Evolutionary conservation across 2,797 vertebrate genomes (phyloP).

Genomic region (Mus caroli): DNA sequence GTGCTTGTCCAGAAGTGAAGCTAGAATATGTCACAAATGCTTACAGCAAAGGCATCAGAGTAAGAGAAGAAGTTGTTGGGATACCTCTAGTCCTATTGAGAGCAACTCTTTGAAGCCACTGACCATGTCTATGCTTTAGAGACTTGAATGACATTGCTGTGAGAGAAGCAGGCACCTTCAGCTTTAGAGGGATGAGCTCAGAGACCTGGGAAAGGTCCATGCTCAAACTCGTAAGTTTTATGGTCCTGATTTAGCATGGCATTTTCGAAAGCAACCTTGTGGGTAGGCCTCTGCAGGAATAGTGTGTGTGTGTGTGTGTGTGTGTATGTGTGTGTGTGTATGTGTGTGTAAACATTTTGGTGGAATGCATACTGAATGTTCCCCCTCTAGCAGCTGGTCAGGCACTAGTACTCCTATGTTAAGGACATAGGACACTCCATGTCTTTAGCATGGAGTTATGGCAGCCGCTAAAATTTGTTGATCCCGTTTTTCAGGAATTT

Average conservation of each 20-base stretch:
- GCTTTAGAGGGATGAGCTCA: background rate
- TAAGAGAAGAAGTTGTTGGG: background rate
- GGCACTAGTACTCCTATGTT: background rate
- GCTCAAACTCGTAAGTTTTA: background rate
- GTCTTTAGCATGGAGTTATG: conserved; percentile 11
- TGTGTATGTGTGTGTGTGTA: background rate
- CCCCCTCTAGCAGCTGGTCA: background rate
- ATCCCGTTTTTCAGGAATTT: conserved; percentile 51
- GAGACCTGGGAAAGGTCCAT: background rate
- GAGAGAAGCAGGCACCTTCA: background rate
- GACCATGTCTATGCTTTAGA: background rate
- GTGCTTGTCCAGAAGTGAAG: background rate
- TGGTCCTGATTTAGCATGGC: background rate
- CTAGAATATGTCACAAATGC: background rate
- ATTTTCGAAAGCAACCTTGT: conserved; percentile 6
- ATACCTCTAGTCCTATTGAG: background rate
- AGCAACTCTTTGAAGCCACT: background rate
- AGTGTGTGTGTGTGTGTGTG: background rate
- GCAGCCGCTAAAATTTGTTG: conserved; percentile 1
- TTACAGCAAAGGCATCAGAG: background rate
- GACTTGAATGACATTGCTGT: background rate
- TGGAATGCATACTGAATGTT: background rate
- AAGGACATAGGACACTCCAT: background rate
- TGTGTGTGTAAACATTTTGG: background rate
- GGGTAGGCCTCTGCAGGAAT: background rate